Conservation (phyloP, 2,113 vertebrate genomes). For the Daboia siamensis region DNA sequence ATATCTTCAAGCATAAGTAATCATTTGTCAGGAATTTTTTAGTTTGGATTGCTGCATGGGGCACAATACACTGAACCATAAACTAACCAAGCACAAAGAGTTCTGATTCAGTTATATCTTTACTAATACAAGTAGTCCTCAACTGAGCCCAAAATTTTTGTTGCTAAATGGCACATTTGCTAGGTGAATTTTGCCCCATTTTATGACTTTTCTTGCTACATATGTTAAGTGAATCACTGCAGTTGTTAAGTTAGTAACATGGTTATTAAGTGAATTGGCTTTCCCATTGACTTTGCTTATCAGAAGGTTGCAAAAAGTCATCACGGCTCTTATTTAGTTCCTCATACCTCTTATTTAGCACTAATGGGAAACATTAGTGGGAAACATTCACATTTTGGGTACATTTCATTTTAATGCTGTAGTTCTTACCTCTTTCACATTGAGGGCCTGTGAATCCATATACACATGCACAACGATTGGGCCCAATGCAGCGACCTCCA, state of each 20-base stretch:
- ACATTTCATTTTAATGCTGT: background rate
- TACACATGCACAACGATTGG: conserved; percentile 73
- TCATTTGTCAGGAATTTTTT: background rate
- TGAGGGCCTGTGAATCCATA: conserved; percentile 78
- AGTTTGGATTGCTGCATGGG: background rate
- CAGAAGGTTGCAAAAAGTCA: background rate
- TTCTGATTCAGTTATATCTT: background rate
- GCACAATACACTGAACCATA: background rate
- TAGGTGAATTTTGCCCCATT: background rate
- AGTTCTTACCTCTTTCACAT: conserved; percentile 76
- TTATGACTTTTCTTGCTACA: background rate
- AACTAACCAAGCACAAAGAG: background rate
- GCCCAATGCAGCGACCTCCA: conserved; percentile 74
- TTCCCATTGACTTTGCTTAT: background rate
- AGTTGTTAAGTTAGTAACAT: background rate
- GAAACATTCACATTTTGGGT: background rate
- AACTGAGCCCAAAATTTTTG: background rate
- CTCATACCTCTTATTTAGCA: background rate
- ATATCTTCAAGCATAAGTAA: background rate
- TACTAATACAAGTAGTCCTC: background rate
- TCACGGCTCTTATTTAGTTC: background rate
- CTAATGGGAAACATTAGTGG: background rate
- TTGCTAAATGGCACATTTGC: background rate
- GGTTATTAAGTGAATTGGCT: background rate
- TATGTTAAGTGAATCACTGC: background rate